These are phyloP conservation scores for Mactromeris polynyma DNA, from an alignment of 2,888 invertebrate genomes.

Conservation along the genomic window DNA sequence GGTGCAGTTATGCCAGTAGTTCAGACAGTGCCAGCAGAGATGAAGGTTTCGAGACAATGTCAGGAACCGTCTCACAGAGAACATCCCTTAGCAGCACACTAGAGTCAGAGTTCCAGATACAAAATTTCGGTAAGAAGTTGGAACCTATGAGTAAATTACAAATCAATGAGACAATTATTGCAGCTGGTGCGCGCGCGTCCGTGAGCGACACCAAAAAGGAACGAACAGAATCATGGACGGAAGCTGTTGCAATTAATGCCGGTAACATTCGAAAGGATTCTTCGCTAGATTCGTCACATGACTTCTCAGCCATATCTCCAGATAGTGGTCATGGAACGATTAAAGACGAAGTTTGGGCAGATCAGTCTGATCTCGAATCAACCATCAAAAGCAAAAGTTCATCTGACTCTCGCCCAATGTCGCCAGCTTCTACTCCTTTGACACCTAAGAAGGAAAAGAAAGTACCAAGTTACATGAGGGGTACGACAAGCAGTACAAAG, in stretches of 20 bases:
- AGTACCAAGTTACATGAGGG: slow-evolving; percentile 82
- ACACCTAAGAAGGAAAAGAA: slow-evolving; percentile 69
- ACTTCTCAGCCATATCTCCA: slow-evolving; percentile 75
- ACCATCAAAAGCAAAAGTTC: slow-evolving; percentile 59
- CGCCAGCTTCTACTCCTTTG: slow-evolving; percentile 48
- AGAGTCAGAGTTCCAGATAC: slow-evolving; percentile 81
- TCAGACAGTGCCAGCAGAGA: slow-evolving; percentile 82
- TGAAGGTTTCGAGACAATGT: slow-evolving; percentile 86
- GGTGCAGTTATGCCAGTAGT: slow-evolving; percentile 82
- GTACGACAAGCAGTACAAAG: slow-evolving; percentile 76
- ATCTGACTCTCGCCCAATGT: slow-evolving; percentile 62
- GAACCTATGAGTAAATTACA: slow-evolving; percentile 66
- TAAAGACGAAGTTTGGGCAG: slow-evolving; percentile 80
- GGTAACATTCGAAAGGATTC: slow-evolving; percentile 70
- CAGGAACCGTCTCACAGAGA: slow-evolving; percentile 83
- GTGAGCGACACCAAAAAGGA: slow-evolving; percentile 79
- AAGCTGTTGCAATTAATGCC: slow-evolving; percentile 74
- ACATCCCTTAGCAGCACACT: slow-evolving; percentile 86
- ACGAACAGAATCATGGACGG: slow-evolving; percentile 83
- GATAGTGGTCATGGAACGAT: slow-evolving; percentile 80
- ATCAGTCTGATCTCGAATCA: slow-evolving; percentile 68
- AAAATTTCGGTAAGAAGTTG: slow-evolving; percentile 69
- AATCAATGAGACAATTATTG: slow-evolving; percentile 72
- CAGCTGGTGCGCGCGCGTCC: slow-evolving; percentile 69
- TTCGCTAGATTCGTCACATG: slow-evolving; percentile 73